These are phyloP conservation scores for Patella ulyssiponensis DNA, from an alignment of 2,888 invertebrate species.

Conservation along the genomic window DNA sequence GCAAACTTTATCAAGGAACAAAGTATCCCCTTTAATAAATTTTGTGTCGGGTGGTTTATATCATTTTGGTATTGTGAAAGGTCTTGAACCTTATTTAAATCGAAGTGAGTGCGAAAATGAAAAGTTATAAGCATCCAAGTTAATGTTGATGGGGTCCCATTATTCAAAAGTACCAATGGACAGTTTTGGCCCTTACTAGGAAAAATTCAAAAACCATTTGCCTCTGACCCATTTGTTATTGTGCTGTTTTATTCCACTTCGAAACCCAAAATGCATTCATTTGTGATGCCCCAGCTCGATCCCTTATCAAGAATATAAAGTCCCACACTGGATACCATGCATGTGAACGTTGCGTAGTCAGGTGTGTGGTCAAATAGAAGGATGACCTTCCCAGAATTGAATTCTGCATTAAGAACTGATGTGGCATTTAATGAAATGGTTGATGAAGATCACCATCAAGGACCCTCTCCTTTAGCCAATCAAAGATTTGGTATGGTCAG, in stretches of 20 bases:
- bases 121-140: conserved; percentile 2
- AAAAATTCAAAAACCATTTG: conserved; percentile 13
- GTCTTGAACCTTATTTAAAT: too few species aligned
- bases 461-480: conserved; percentile 27
- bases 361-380: too few species aligned
- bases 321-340: conserved; percentile 29
- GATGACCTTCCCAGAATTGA: conserved; percentile 27
- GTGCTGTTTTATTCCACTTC: conserved; percentile 26
- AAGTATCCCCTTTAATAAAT: not conserved
- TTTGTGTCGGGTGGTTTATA: conserved; percentile 1
- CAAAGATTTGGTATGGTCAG: conserved; percentile 39
- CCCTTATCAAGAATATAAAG: conserved; percentile 34
- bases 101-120: too few species aligned
- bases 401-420: conserved; percentile 15
- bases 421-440: conserved; percentile 32
- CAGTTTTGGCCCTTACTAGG: conserved; percentile 32
- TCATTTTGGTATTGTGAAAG: not conserved
- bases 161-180: not conserved
- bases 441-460: conserved; percentile 40
- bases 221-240: conserved; percentile 4
- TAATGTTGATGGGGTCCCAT: conserved; percentile 28
- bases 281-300: conserved; percentile 39
- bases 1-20: not conserved
- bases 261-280: conserved; percentile 32
- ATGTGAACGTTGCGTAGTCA: conserved; percentile 26